These are phyloP conservation scores for Orycteropus afer DNA, from an alignment of 2,113 vertebrate species.

Conservation along the genomic window DNA sequence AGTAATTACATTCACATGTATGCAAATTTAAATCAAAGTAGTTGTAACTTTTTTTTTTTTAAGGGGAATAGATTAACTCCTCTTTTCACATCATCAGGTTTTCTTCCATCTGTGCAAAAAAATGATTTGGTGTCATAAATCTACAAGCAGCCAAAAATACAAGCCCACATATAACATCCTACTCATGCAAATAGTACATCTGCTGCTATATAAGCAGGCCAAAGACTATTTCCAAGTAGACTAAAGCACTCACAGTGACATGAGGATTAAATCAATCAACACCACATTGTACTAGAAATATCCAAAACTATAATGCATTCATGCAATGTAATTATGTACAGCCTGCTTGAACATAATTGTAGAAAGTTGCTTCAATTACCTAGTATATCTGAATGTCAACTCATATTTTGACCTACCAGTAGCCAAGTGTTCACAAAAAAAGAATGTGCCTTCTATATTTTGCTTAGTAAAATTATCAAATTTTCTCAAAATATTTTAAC, in stretches of 20 bases:
- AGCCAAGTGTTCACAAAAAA: not conserved
- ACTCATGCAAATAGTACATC: slow-evolving; percentile 72
- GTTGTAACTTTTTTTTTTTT: slow-evolving; percentile 34
- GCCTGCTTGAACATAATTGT: not conserved
- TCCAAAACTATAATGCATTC: not conserved
- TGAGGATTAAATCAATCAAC: slow-evolving; percentile 48
- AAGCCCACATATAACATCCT: slow-evolving; percentile 50
- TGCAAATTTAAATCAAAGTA: slow-evolving; percentile 18
- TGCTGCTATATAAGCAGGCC: slow-evolving; percentile 12
- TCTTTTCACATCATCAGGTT: slow-evolving; percentile 31
- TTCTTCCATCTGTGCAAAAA: slow-evolving; percentile 60
- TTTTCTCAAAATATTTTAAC: not conserved
- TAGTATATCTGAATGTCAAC: not conserved
- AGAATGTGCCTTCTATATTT: not conserved
- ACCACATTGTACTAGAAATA: slow-evolving; percentile 30
- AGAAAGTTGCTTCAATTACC: slow-evolving; percentile 16
- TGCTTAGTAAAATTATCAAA: not conserved
- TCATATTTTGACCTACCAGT: not conserved
- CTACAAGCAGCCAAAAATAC: slow-evolving; percentile 35
- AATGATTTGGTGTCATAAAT: slow-evolving; percentile 52
- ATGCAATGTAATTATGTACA: not conserved
- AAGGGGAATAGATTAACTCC: slow-evolving; percentile 46
- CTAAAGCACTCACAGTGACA: not conserved
- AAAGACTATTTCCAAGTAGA: slow-evolving; percentile 39
- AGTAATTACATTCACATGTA: not conserved